A percentile compares a stretch with the other conserved stretches of the same genome.
These are phyloP conservation scores for Heterotis niloticus DNA, from an alignment of 2,113 vertebrate genomes.

Conservation along the genomic window DNA sequence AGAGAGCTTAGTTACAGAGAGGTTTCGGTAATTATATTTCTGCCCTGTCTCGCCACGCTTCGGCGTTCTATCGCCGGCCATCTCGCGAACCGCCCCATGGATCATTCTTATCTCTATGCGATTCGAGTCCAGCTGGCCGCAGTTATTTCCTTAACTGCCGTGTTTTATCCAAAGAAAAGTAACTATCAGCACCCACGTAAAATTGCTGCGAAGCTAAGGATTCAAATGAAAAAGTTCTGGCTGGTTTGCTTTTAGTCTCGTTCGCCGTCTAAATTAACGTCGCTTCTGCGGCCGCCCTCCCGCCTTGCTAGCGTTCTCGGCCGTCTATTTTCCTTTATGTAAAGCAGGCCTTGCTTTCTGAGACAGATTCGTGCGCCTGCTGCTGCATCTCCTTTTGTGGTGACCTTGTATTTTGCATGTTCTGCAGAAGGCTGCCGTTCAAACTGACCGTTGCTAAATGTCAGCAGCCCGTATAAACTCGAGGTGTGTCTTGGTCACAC, in stretches of 20 bases:
- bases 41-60: not conserved
- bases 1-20: slow-evolving; percentile 41
- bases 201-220: not conserved
- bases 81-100: not conserved
- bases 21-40: slow-evolving; percentile 42
- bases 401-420: too few relatives aligned
- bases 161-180: not conserved
- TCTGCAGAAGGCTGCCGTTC: too few relatives aligned
- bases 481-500: too few relatives aligned
- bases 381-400: too few relatives aligned
- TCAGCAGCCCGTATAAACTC: too few relatives aligned
- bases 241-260: not conserved
- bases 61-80: not conserved
- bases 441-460: too few relatives aligned
- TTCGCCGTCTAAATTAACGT: not conserved
- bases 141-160: not conserved
- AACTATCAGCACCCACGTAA: not conserved
- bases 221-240: not conserved
- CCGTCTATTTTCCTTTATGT: too few relatives aligned
- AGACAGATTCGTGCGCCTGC: too few relatives aligned
- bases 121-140: not conserved
- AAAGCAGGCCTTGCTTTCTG: too few relatives aligned
- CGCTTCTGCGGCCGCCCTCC: too few relatives aligned
- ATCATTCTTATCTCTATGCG: not conserved
- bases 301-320: too few relatives aligned